Conservation (phyloP, 2,113 vertebrate genomes). For the Platichthys flesus region DNA sequence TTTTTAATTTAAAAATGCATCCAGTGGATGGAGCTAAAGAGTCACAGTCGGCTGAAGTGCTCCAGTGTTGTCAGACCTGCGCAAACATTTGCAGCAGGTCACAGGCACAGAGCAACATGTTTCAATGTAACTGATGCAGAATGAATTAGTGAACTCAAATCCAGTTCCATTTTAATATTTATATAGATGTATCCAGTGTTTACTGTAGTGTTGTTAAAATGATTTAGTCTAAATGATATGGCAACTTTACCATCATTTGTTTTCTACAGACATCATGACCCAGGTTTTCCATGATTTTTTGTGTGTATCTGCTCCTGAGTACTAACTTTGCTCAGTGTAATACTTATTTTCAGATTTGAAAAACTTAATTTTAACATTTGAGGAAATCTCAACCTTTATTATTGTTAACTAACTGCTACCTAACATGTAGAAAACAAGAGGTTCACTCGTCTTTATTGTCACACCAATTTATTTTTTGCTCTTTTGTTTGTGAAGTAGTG, state of each 20-base stretch:
- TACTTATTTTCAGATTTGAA: neutral
- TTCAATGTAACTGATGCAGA: neutral
- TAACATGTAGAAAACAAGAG: conserved; percentile 1
- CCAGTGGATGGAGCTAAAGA: conserved; percentile 12
- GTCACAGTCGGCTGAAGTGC: conserved; percentile 9
- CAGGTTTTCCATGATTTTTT: neutral
- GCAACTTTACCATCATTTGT: neutral
- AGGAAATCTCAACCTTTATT: neutral
- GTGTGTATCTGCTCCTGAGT: neutral
- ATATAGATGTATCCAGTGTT: too few species aligned
- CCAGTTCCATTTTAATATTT: too few species aligned
- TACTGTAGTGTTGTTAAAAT: neutral
- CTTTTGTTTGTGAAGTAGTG: neutral
- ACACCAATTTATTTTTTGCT: neutral
- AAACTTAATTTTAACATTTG: neutral
- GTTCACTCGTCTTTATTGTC: conserved; percentile 5
- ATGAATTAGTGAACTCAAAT: too few species aligned
- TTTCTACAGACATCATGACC: neutral
- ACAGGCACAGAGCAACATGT: neutral
- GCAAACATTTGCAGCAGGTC: neutral
- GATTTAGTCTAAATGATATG: neutral
- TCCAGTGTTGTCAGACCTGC: neutral
- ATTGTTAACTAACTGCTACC: neutral
- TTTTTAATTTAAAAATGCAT: neutral
- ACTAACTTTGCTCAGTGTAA: too few species aligned